A percentile compares a stretch with the other conserved stretches of the same genome.
Evolutionary conservation across 53 echinoderm and acorn worm genomes (phyloP).

Genomic region (Pentamera pediparva): DNA sequence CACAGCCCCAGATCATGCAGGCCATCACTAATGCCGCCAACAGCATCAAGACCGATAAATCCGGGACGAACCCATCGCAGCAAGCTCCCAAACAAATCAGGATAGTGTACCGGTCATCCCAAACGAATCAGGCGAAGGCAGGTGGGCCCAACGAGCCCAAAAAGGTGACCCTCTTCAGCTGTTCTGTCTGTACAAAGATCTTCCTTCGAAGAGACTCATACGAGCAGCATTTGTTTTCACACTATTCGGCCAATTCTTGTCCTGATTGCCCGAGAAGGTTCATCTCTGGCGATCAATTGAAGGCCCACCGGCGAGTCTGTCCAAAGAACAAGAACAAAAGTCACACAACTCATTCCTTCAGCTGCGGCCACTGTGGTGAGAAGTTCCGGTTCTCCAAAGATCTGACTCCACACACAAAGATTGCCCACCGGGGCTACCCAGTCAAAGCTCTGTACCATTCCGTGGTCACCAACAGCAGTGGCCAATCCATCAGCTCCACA

Average conservation of each 20-base stretch:
- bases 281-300: not conserved
- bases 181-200: conserved; percentile 23
- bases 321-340: not conserved
- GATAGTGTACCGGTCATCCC: conserved; percentile 11
- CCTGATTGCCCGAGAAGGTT: conserved; percentile 1
- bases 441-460: not conserved
- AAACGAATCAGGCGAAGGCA: not conserved
- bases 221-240: conserved; percentile 36
- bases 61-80: not conserved
- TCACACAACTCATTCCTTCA: not conserved
- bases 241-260: not conserved
- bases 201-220: conserved; percentile 49
- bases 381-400: conserved; percentile 38
- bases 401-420: conserved; percentile 27
- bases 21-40: conserved; percentile 22
- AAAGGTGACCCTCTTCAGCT: conserved; percentile 24
- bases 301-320: not conserved
- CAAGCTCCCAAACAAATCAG: conserved; percentile 5
- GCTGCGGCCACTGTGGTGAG: conserved; percentile 34
- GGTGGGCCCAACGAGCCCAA: not conserved
- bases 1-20: conserved; percentile 22
- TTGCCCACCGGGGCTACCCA: conserved; percentile 27
- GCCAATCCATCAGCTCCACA: no score
- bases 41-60: not conserved
- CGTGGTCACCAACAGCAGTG: not conserved